phyloP scores from a whole-genome alignment of 2,888 invertebrate genomes.

The Trissolcus japonicus region DNA sequence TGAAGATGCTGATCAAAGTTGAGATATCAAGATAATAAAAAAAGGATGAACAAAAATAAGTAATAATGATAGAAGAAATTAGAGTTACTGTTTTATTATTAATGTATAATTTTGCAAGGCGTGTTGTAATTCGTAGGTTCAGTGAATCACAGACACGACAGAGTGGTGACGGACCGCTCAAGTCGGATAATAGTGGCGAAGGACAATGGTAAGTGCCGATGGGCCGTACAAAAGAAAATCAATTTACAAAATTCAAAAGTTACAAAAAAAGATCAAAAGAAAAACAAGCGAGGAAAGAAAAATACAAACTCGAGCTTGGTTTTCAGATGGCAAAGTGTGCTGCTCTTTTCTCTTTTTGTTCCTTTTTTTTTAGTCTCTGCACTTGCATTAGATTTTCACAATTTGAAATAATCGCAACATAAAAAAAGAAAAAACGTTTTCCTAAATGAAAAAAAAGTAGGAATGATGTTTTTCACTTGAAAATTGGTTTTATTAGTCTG shows the following conservation, averaged over 20 bases:
- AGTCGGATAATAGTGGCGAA: constrained; percentile 74
- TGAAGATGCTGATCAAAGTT: neutral
- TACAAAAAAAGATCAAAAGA: neutral
- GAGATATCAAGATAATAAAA: constrained; percentile 2
- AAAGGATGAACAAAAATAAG: neutral
- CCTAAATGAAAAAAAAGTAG: neutral
- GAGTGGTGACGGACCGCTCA: constrained; percentile 74
- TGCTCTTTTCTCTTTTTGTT: constrained; percentile 6
- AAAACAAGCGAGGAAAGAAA: neutral
- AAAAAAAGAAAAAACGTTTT: neutral
- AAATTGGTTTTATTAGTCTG: neutral
- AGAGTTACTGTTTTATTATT: constrained; percentile 26
- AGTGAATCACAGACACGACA: constrained; percentile 76
- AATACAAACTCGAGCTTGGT: neutral
- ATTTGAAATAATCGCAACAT: neutral
- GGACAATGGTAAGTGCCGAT: constrained; percentile 73
- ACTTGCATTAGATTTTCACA: neutral
- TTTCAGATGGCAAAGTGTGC: constrained; percentile 21
- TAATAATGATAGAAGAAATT: constrained; percentile 5
- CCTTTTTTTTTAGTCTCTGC: neutral
- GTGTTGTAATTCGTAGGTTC: constrained; percentile 75
- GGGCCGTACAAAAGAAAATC: constrained; percentile 58
- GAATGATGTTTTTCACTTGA: neutral
- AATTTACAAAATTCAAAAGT: constrained; percentile 14
- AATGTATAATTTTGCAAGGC: constrained; percentile 67